Conservation (phyloP, 2,113 vertebrate genomes). For the Chaetodon auriga region DNA sequence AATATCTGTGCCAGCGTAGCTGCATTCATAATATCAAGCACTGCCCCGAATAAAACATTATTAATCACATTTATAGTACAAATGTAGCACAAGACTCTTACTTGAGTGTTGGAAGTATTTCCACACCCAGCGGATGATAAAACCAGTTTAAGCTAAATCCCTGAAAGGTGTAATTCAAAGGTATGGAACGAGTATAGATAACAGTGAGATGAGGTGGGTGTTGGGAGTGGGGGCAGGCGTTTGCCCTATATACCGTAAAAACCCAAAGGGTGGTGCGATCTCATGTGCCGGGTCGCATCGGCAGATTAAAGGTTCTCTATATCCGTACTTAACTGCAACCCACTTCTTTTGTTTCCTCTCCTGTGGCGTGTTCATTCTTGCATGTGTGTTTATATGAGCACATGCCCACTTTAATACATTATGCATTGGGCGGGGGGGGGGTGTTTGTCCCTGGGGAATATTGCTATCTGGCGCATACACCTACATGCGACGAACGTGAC, state of each 20-base stretch:
- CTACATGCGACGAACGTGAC: conserved; percentile 15
- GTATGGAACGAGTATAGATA: conserved; percentile 28
- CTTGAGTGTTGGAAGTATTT: not conserved
- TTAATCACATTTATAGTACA: not conserved
- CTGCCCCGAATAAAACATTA: not conserved
- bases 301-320: conserved; percentile 61
- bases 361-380: conserved; percentile 38
- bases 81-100: not conserved
- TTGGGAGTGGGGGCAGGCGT: not conserved
- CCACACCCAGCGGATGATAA: not conserved
- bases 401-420: conserved; percentile 42
- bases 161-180: conserved; percentile 18
- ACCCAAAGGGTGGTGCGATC: conserved; percentile 48
- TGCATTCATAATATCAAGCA: conserved; percentile 7
- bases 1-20: conserved; percentile 10
- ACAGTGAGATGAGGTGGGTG: conserved; percentile 8
- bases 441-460: conserved; percentile 24
- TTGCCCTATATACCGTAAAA: conserved; percentile 54
- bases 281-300: conserved; percentile 46
- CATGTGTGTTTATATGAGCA: conserved; percentile 15
- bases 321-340: conserved; percentile 55
- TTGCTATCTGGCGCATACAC: conserved; percentile 27
- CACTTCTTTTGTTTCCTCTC: conserved; percentile 50
- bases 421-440: conserved; percentile 28
- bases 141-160: conserved; percentile 1